A percentile compares a stretch with the other conserved stretches of the same genome.
Evolutionary conservation across 1,140 invertebrate species (phyloP).

Genomic region (Tetraneura akinire): DNA sequence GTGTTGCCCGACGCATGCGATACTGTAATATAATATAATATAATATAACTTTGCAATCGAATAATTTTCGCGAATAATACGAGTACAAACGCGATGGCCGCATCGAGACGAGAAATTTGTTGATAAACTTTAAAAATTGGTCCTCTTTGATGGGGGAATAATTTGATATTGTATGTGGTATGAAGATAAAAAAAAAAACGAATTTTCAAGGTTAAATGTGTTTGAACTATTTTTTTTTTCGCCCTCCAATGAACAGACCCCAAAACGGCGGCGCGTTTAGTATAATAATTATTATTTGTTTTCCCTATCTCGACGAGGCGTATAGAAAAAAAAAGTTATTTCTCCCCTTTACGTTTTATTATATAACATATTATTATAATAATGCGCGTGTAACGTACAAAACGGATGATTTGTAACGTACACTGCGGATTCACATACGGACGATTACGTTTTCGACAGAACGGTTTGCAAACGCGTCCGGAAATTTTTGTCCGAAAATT

Average conservation of each 20-base stretch:
- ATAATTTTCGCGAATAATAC: constrained; percentile 39
- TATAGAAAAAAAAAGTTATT: constrained; percentile 23
- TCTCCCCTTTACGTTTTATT: too few species aligned
- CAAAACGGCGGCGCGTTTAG: too few species aligned
- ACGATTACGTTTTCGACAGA: constrained; percentile 11
- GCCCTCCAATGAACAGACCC: too few species aligned
- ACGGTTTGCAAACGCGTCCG: background rate
- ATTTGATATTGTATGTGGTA: too few species aligned
- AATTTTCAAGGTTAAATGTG: too few species aligned
- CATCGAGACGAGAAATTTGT: background rate
- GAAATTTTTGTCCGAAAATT: constrained; percentile 1
- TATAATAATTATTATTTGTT: background rate
- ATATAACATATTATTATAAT: too few species aligned
- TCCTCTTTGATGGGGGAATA: background rate
- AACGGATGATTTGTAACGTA: constrained; percentile 8
- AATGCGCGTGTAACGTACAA: too few species aligned
- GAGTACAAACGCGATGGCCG: background rate
- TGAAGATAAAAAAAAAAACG: too few species aligned
- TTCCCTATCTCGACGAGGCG: background rate
- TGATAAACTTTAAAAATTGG: constrained; percentile 40
- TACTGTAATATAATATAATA: too few species aligned
- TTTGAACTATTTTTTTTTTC: too few species aligned
- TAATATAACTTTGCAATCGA: constrained; percentile 41
- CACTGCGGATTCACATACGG: background rate
- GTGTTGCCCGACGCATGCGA: too few species aligned